A percentile compares a stretch with the other conserved stretches of the same genome.
phyloP scores from a whole-genome alignment of 2,113 vertebrate genomes.

The Siphamia tubifer region DNA sequence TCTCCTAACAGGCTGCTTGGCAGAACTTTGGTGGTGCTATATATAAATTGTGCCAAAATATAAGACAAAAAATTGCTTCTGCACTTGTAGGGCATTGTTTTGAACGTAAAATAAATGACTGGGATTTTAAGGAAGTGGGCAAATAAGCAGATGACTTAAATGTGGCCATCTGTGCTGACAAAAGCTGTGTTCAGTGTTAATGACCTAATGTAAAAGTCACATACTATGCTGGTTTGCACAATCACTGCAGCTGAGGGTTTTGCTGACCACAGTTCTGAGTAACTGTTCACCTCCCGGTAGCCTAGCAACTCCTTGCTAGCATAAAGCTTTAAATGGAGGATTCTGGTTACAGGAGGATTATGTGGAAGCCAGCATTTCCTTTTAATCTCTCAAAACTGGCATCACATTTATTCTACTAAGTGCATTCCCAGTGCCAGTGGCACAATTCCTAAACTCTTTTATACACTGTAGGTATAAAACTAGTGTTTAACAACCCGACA shows the following conservation, averaged over 20 bases:
- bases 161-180: too few species aligned
- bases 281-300: constrained; percentile 1
- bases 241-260: constrained; percentile 5
- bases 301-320: not conserved
- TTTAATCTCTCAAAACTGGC: not conserved
- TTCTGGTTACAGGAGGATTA: not conserved
- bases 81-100: constrained; percentile 39
- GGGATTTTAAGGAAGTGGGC: constrained; percentile 1
- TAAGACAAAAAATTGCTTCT: constrained; percentile 10
- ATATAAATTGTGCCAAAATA: constrained; percentile 63
- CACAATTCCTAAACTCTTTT: not conserved
- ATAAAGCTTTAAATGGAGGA: not conserved
- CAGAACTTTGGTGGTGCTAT: constrained; percentile 59
- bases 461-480: not conserved
- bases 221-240: constrained; percentile 21
- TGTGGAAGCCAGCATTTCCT: not conserved
- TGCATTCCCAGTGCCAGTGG: not conserved
- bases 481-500: constrained; percentile 11
- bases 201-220: not conserved
- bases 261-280: not conserved
- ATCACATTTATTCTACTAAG: not conserved
- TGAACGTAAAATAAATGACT: constrained; percentile 5
- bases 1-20: constrained; percentile 42
- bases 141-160: too few species aligned
- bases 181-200: constrained; percentile 12